phyloP scores from a whole-genome alignment of 2,113 vertebrate genomes.

The Raja brachyura region DNA sequence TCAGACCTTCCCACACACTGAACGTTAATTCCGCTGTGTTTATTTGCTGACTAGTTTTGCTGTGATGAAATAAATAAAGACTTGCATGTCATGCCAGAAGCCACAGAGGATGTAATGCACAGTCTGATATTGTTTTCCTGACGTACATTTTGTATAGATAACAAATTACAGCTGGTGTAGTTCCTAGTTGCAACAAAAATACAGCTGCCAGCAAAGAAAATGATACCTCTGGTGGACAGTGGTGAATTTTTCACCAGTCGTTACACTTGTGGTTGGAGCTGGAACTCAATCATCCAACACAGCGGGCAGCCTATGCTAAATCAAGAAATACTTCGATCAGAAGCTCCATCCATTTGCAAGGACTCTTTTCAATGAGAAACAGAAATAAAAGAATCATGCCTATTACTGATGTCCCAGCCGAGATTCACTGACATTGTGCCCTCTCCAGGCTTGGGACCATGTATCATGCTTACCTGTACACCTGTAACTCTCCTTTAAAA shows the following conservation, averaged over 20 bases:
- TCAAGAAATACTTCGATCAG: not conserved
- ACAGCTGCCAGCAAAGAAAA: not conserved
- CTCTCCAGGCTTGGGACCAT: not conserved
- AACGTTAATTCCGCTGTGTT: not conserved
- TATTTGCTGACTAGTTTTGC: not conserved
- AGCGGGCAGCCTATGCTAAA: not conserved
- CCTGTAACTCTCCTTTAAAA: not conserved
- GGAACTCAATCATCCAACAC: not conserved
- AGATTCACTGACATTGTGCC: not conserved
- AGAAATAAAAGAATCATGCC: not conserved
- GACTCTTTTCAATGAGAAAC: not conserved
- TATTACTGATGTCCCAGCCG: not conserved
- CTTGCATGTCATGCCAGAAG: not conserved
- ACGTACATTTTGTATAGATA: not conserved
- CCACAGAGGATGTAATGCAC: not conserved
- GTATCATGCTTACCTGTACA: not conserved
- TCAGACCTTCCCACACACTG: too few relatives aligned
- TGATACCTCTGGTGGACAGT: not conserved
- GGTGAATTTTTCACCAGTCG: not conserved
- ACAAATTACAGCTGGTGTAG: not conserved
- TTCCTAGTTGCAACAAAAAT: not conserved
- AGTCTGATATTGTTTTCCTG: not conserved
- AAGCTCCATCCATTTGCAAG: not conserved
- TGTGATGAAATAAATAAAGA: not conserved
- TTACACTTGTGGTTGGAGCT: not conserved